A percentile compares a stretch with the other conserved stretches of the same genome.
Conservation (phyloP, 2,888 invertebrate genomes). For the Silvanus unidentatus region DNA sequence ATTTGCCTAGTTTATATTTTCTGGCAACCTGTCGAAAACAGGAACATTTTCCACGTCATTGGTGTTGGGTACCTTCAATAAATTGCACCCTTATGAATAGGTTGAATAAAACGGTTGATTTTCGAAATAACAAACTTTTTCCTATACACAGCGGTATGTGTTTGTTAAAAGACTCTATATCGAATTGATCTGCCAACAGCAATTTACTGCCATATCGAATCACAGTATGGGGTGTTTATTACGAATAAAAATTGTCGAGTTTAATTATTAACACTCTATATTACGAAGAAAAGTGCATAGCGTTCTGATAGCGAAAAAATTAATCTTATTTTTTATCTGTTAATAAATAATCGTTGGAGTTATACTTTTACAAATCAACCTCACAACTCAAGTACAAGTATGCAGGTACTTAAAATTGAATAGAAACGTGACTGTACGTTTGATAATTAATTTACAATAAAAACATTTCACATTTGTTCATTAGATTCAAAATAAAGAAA, state of each 20-base stretch:
- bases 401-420: too few relatives aligned
- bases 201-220: slow-evolving; percentile 39
- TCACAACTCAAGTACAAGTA: too few relatives aligned
- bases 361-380: too few relatives aligned
- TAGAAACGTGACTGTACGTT: too few relatives aligned
- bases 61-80: slow-evolving; percentile 12
- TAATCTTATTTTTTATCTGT: too few relatives aligned
- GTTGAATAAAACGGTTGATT: slow-evolving; percentile 20
- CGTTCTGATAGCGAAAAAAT: too few relatives aligned
- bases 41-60: slow-evolving; percentile 20
- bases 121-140: slow-evolving; percentile 28
- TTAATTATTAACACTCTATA: slow-evolving; percentile 26
- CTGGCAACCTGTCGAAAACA: slow-evolving; percentile 35
- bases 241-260: slow-evolving; percentile 33
- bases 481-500: neutral
- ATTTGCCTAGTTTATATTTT: slow-evolving; percentile 36
- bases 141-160: slow-evolving; percentile 21
- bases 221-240: slow-evolving; percentile 32
- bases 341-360: too few relatives aligned
- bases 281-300: slow-evolving; percentile 8
- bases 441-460: too few relatives aligned
- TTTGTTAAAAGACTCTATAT: slow-evolving; percentile 33
- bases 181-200: slow-evolving; percentile 42
- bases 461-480: neutral
- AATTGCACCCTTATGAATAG: slow-evolving; percentile 29